phyloP scores from a whole-genome alignment of 2,797 vertebrate species.

The Coccyzus lansbergi region DNA sequence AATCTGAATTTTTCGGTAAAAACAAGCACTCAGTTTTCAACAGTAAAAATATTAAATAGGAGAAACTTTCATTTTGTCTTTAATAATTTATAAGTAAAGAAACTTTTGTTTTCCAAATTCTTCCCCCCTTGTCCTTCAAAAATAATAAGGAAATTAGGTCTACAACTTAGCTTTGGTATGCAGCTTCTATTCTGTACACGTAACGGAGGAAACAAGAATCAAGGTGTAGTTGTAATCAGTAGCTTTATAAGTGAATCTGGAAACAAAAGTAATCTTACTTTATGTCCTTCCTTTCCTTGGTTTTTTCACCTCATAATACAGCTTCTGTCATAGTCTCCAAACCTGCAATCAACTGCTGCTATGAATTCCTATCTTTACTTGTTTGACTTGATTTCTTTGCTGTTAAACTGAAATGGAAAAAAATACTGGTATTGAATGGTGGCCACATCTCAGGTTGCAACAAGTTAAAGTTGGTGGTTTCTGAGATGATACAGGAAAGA shows the following conservation, averaged over 20 bases:
- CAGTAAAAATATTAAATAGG: neutral
- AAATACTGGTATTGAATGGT: neutral
- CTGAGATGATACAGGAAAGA: neutral
- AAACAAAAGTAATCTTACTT: neutral
- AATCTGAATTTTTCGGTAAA: neutral
- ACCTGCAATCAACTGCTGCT: neutral
- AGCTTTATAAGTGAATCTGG: neutral
- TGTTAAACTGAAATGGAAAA: neutral
- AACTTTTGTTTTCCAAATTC: neutral
- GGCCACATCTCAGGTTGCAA: neutral
- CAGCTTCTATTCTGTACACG: neutral
- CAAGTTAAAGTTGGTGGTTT: neutral
- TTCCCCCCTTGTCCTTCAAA: accelerated
- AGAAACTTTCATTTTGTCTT: neutral
- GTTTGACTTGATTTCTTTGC: neutral
- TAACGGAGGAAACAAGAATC: neutral
- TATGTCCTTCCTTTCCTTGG: neutral
- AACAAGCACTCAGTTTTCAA: neutral
- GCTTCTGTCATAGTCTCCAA: neutral
- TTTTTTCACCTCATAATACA: neutral
- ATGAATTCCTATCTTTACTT: neutral
- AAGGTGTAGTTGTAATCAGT: neutral
- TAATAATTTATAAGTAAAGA: neutral
- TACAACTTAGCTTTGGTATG: neutral
- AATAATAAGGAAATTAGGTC: neutral